Base-by-base conservation (phyloP, 2,797 vertebrate species). In the Lacerta viridis region DNA sequence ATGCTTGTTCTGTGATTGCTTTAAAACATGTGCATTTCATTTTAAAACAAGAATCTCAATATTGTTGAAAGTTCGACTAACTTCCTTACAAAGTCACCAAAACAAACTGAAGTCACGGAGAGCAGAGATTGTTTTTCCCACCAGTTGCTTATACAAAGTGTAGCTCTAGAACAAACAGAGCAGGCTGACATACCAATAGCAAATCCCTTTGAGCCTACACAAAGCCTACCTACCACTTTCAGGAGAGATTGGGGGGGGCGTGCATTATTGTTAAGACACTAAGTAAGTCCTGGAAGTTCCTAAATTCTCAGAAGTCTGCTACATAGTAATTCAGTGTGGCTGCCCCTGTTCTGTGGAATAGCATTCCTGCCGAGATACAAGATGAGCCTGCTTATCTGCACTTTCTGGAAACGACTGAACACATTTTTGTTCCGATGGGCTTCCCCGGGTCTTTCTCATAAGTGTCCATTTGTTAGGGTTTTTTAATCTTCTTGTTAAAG, bases 21-120 rank as follows among this genome's bases (percentile, higher is more conserved):
- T 93, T 84, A 93, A 95, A 96, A 92, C 95, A 96, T 96, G 92
- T 96, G 94, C 87, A 91, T 93, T 96, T 96, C 41, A 96, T 96
- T 95, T 96, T 94, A 91, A 92, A 93, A 92, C 78, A 85, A 90
- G 86, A 77, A 88, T 59, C 72, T 88, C 95, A 84, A 94, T 95
- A 96, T 94, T 50, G 74, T 46, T 90, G 87, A 90, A 92, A 83
- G 87, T 86, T 93, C 36, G 89, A 71, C 84, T 83, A 79, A 46
- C 81, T 91, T 94, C 87, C 71, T 94, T 95, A 66, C 84, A 93
- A 82, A 89, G 50, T 41, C 46, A 95, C 83, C 92, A 93, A 81
- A 94, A 75, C 83, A 90, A 95, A 92, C 84, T 89, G 87, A 39
- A 75, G 3, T 4, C 39, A 91, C 90, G 89, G 10, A 50, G 77